These are phyloP conservation scores for Sorex araneus DNA, from an alignment of 2,113 vertebrate species.

Conservation along the genomic window DNA sequence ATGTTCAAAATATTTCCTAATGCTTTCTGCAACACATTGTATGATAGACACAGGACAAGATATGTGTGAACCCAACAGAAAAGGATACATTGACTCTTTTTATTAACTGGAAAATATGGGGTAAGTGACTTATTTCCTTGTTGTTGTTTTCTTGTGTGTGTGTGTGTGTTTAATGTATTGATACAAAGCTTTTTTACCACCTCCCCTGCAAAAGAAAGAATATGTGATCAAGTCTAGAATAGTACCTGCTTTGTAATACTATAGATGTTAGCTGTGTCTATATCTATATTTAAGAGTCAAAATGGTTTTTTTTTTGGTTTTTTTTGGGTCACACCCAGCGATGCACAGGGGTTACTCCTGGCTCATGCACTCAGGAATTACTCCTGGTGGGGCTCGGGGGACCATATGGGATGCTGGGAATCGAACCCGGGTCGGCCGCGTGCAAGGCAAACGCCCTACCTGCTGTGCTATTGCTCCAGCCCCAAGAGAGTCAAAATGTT, in stretches of 20 bases:
- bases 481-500: neutral
- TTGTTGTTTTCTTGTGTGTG: too few relatives aligned
- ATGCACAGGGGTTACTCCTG: too few relatives aligned
- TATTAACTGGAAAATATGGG: neutral
- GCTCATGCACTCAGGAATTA: too few relatives aligned
- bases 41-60: neutral
- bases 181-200: neutral
- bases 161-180: neutral
- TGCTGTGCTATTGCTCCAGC: too few relatives aligned
- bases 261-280: neutral
- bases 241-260: neutral
- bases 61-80: neutral
- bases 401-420: too few relatives aligned
- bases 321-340: too few relatives aligned
- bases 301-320: too few relatives aligned
- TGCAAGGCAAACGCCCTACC: too few relatives aligned
- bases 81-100: neutral
- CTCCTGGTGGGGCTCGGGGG: too few relatives aligned
- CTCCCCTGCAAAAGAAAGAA: neutral
- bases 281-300: neutral
- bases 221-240: neutral
- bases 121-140: neutral
- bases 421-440: too few relatives aligned
- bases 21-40: neutral
- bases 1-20: neutral